Evolutionary conservation across 2,113 vertebrate species (phyloP), one percentile per base, ranked within the genome.

Genomic region (Scophthalmus maximus): DNA sequence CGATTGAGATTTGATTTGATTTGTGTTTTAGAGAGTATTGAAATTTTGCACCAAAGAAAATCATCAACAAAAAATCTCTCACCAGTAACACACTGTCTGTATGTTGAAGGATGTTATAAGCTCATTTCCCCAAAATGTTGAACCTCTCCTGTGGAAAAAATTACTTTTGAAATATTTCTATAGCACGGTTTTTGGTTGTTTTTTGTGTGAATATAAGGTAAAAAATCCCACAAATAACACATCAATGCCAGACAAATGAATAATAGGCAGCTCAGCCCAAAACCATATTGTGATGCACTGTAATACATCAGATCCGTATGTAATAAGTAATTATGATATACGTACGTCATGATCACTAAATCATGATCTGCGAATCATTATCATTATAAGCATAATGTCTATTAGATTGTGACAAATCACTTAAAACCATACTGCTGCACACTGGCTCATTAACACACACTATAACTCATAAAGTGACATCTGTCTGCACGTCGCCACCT

Each of bases 401-500:
- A 40, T 58, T 40, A n/a, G 30, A 18, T 53, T 7, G 15, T 51
- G 23, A 51, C 23, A 51, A 26, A 51, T 51, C 12, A n/a, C 26
- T 53, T 1, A 3, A 4, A 20, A 22, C 12, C n/a, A 22, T 18
- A 5, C 20, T 26, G 32, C 6, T 22, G 18, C 18, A 27, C 20
- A 34, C 22, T 30, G 8, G n/a, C 12, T 68, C 26, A 56, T 44
- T 23, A 30, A 40, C 49, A 36, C 20, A 38, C 23, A 18, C 17
- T 5, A 15, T 10, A 29, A 18, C 34, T 8, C 40, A 36, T 27
- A 23, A 30, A n/a, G 15, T 15, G 34, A 22, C 52, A 34, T 52
- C 44, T 56, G 49, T 49, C 14, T 59, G 38, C 23, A 59, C 51
- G 8, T 59, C 34, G n/a, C 38, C 75, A 65, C 27, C 11, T 52